phyloP scores from a whole-genome alignment of 2,888 invertebrate species.

The Rhogogaster chlorosoma region DNA sequence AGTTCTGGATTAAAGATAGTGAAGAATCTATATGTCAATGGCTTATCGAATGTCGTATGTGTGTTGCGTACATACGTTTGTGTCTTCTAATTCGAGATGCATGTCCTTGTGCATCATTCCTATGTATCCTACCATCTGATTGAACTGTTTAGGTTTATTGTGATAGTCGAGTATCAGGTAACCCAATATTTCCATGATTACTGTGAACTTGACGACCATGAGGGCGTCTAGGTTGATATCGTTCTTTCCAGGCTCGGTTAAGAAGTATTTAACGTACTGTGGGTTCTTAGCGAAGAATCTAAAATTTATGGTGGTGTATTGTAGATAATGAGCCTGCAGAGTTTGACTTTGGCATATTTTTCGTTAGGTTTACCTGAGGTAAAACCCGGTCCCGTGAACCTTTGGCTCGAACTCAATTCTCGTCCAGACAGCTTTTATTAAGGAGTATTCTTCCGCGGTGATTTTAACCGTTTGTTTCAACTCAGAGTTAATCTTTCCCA shows the following conservation, averaged over 20 bases:
- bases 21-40: background rate
- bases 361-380: conserved; percentile 59
- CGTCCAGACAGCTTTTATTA: conserved; percentile 63
- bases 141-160: conserved; percentile 63
- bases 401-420: conserved; percentile 66
- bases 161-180: conserved; percentile 66
- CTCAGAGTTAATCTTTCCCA: background rate
- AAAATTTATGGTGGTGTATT: conserved; percentile 28
- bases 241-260: conserved; percentile 55
- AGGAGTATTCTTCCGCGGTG: conserved; percentile 58
- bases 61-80: background rate
- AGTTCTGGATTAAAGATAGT: conserved; percentile 9
- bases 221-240: conserved; percentile 62
- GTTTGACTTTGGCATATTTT: background rate
- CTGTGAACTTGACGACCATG: conserved; percentile 62
- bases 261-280: conserved; percentile 66
- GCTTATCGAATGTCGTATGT: background rate
- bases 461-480: conserved; percentile 51
- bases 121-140: conserved; percentile 64
- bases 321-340: background rate
- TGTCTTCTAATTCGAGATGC: conserved; percentile 55
- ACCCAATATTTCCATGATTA: conserved; percentile 66
- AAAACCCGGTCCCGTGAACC: conserved; percentile 65
- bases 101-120: conserved; percentile 71
- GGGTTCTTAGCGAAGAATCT: conserved; percentile 65